Base-by-base conservation (phyloP, 2,113 vertebrate species). In the Phocoena sinus region DNA sequence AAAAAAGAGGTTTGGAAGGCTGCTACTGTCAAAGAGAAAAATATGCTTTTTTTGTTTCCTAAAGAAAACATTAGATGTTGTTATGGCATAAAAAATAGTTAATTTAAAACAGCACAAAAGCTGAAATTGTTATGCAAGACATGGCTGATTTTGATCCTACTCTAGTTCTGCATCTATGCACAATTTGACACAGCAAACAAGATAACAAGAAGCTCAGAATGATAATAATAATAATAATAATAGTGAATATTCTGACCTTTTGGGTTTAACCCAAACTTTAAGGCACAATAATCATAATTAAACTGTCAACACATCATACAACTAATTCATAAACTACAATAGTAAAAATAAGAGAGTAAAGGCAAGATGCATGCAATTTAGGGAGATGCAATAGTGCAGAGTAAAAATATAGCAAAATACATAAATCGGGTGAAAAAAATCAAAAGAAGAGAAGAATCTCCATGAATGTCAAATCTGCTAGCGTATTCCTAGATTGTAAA, bases 21-120 rank as follows among this genome's bases (percentile, higher is more conserved):
- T 93, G 65, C 60, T 84, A 63, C 31, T 58, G 6, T 91, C 38
- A 65, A 21, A 91, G 7, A 92, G 6, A 89, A 63, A 82, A 41
- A 56, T 2, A 28, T 1, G 6, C 9, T 31, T 63, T 91, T 71
- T 67, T 38, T 81, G 7, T 31, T 92, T 95, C 25, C 41, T 65
- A 71, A 93, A 86, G 41, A 93, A 95, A 94, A 96, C 4, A 65
- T 68, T 53, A 62, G 33, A n/a, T 96, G 53, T 38, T 94, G 80
- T 89, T 93, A 14, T 26, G 88, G 28, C 31, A 88, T 74, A 87
- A 86, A 92, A 88, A 38, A 38, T 36, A 88, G 56, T 74, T 79
- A 93, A 79, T 20, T 56, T 68, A 92, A 94, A 85, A 83, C 7
- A 68, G 18, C 6, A 68, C 33, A 63, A 56, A 91, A 90, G 36